Percentiles rank a stretch among this genome's conserved stretches.
Conservation (phyloP, 2,113 vertebrate species). For the Rhinolophus ferrumequinum region DNA sequence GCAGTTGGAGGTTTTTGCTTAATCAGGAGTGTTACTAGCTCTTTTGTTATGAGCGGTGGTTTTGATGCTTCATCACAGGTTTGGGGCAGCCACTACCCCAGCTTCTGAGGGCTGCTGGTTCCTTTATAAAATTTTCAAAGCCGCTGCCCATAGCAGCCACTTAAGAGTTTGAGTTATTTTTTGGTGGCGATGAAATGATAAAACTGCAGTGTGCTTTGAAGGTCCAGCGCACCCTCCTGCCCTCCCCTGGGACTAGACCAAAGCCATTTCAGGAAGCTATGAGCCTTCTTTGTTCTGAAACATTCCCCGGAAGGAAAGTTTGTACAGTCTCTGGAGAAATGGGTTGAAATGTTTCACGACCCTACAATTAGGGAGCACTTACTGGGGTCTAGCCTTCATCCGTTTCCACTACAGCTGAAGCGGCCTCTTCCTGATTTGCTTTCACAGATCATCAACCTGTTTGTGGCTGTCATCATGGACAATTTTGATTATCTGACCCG, state of each 20-base stretch:
- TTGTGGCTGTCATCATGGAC: constrained; percentile 99
- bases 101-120: neutral
- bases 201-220: neutral
- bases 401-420: neutral
- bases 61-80: neutral
- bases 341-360: neutral
- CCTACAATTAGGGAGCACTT: neutral
- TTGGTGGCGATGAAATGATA: neutral
- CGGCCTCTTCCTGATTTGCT: neutral
- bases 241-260: neutral
- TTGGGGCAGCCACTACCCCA: neutral
- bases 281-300: neutral
- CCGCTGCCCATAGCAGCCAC: neutral
- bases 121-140: constrained; percentile 13
- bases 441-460: constrained; percentile 97
- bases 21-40: neutral
- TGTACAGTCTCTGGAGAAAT: neutral
- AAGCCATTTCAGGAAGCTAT: neutral
- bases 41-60: neutral
- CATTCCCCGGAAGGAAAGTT: neutral
- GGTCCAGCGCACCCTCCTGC: neutral
- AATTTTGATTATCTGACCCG: constrained; percentile 99
- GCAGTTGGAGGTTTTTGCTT: neutral
- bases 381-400: neutral
- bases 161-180: neutral